A percentile compares a stretch with the other conserved stretches of the same genome.
Evolutionary conservation across 2,113 vertebrate species (phyloP).

Genomic region (Holacanthus passer): DNA sequence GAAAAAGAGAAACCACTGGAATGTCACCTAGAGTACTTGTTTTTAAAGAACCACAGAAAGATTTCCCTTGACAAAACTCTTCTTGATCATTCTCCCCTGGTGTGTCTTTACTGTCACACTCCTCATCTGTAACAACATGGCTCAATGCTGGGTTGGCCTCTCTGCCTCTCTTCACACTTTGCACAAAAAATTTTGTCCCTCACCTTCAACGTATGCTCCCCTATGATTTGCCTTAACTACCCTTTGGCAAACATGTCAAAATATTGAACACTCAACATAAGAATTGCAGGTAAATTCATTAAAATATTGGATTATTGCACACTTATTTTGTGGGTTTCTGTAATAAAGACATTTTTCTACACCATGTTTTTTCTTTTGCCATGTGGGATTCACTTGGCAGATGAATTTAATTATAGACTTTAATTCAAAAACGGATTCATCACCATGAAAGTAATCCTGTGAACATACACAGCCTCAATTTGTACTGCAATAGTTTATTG

Average conservation of each 20-base stretch:
- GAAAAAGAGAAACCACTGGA: background rate
- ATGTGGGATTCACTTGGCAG: background rate
- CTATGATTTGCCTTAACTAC: background rate
- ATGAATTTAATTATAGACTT: background rate
- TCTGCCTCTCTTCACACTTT: background rate
- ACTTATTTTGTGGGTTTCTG: background rate
- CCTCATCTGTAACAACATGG: background rate
- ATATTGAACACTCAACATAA: background rate
- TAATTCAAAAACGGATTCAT: background rate
- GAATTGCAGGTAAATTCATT: background rate
- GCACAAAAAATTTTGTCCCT: background rate
- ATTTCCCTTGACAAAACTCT: background rate
- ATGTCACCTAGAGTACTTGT: background rate
- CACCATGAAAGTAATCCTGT: background rate
- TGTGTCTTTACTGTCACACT: background rate
- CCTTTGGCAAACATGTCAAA: background rate
- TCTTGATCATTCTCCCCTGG: background rate
- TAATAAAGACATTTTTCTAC: background rate
- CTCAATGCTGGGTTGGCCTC: background rate
- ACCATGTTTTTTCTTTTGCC: background rate
- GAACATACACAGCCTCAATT: background rate
- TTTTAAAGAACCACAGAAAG: background rate
- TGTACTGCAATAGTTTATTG: background rate
- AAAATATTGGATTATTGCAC: too few species aligned
- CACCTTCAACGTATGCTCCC: background rate